A percentile compares a stretch with the other conserved stretches of the same genome.
Conservation (phyloP, 2,113 vertebrate genomes). For the Abramis brama region DNA sequence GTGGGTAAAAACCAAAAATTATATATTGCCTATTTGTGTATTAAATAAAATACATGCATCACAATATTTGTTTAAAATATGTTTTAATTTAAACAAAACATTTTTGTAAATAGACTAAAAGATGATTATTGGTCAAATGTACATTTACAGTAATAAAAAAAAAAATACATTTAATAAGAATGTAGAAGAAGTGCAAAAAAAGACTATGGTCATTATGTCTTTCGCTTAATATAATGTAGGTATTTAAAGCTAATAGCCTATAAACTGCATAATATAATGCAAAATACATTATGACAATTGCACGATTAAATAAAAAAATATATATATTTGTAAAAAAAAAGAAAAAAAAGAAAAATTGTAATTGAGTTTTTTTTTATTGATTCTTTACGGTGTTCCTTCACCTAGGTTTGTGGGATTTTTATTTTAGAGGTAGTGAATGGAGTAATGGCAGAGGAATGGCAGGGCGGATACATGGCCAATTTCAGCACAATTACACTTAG, state of each 20-base stretch:
- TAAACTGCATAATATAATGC: background rate
- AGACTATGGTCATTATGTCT: background rate
- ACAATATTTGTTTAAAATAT: background rate
- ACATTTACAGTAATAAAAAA: background rate
- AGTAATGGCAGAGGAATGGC: constrained; percentile 54
- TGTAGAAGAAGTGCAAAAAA: too few relatives aligned
- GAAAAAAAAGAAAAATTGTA: background rate
- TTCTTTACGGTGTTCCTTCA: constrained; percentile 8
- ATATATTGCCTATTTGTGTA: background rate
- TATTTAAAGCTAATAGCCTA: background rate
- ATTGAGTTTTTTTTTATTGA: background rate
- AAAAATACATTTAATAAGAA: background rate
- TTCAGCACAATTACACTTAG: constrained; percentile 61
- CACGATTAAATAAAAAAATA: background rate
- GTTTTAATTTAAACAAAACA: background rate
- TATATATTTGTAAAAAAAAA: background rate
- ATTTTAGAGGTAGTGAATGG: constrained; percentile 41
- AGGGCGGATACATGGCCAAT: constrained; percentile 60
- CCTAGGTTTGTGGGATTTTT: constrained; percentile 28
- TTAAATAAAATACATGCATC: background rate
- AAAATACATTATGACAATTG: background rate
- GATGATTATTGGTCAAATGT: background rate
- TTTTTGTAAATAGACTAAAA: background rate
- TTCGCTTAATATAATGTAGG: background rate
- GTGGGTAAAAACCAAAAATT: background rate